A percentile compares a stretch with the other conserved stretches of the same genome.
Conservation (phyloP, 2,888 invertebrate genomes). For the Anthrax anthrax region DNA sequence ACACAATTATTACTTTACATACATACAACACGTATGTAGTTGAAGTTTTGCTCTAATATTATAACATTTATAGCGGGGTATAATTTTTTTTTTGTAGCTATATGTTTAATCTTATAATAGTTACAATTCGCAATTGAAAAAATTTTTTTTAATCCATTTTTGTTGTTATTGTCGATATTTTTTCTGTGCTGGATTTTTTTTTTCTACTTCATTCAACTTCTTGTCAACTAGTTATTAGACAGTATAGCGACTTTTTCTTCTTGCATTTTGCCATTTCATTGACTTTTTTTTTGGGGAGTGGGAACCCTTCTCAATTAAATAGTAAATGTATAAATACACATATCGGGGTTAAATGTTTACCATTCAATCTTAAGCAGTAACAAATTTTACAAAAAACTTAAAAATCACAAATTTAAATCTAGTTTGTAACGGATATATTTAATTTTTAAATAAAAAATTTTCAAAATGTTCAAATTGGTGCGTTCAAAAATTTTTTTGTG, state of each 20-base stretch:
- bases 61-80: background rate
- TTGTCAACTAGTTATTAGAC: conserved; percentile 6
- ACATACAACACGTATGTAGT: no score
- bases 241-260: background rate
- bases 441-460: background rate
- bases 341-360: conserved; percentile 22
- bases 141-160: background rate
- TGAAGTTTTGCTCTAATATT: background rate
- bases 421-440: background rate
- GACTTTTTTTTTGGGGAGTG: conserved; percentile 2
- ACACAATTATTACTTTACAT: no score
- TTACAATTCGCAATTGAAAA: background rate
- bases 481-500: conserved; percentile 15
- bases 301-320: conserved; percentile 2
- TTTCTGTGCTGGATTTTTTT: background rate
- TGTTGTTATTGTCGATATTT: background rate
- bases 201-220: background rate
- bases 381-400: conserved; percentile 5
- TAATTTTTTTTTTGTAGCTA: background rate
- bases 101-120: background rate
- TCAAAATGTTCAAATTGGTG: conserved; percentile 37
- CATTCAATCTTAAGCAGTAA: conserved; percentile 25
- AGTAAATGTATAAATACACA: conserved; percentile 30
- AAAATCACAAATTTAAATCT: background rate
- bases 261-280: background rate